phyloP scores from a whole-genome alignment of 2,797 vertebrate genomes.

The Sardinella longiceps region DNA sequence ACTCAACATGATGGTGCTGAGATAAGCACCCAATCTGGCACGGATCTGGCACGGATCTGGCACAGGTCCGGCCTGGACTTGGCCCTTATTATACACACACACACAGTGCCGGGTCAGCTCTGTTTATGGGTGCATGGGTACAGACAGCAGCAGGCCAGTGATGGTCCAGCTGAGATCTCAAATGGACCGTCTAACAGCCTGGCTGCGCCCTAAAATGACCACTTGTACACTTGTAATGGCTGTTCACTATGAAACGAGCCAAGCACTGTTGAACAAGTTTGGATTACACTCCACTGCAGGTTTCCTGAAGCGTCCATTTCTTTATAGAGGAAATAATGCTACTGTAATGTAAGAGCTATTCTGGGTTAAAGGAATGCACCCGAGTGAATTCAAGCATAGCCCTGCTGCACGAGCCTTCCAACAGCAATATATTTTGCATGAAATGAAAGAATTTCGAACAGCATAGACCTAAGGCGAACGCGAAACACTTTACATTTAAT shows the following conservation, averaged over 20 bases:
- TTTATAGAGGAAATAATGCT: too few species aligned
- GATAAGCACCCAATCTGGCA: not conserved
- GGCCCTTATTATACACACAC: too few species aligned
- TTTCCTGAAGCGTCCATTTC: not conserved
- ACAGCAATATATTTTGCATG: too few species aligned
- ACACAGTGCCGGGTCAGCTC: not conserved
- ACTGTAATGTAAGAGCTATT: not conserved
- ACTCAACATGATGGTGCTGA: not conserved
- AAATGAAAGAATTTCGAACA: too few species aligned
- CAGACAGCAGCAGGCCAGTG: not conserved
- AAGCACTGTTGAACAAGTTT: not conserved
- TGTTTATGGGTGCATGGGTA: not conserved
- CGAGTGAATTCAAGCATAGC: too few species aligned
- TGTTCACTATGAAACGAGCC: not conserved
- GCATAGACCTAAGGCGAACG: too few species aligned
- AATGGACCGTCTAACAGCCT: not conserved
- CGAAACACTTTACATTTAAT: too few species aligned
- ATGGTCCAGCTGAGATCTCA: not conserved
- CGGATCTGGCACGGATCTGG: not conserved
- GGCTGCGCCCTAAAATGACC: not conserved
- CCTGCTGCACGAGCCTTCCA: too few species aligned
- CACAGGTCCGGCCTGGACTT: not conserved
- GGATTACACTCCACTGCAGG: too few species aligned
- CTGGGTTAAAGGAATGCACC: not conserved
- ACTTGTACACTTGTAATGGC: not conserved